These are phyloP conservation scores for Eudorcas thomsonii DNA, from an alignment of 2,113 vertebrate species.

Conservation along the genomic window DNA sequence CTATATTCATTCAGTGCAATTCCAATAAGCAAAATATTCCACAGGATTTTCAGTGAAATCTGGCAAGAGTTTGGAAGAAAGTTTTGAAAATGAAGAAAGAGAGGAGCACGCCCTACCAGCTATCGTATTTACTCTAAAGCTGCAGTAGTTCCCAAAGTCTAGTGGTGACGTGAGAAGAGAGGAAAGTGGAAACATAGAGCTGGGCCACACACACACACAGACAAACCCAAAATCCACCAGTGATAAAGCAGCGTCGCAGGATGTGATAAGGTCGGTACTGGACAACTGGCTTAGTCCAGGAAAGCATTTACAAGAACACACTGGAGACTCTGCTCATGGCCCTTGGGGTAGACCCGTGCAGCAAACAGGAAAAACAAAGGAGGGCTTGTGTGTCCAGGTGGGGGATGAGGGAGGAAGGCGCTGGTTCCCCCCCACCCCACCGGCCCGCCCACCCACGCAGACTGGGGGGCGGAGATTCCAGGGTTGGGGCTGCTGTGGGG, in stretches of 20 bases:
- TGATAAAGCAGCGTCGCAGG: not conserved
- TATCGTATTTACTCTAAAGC: accelerated
- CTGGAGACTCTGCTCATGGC: accelerated
- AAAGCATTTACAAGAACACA: not conserved
- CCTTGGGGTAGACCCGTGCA: accelerated
- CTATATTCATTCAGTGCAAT: not conserved
- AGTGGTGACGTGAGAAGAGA: accelerated
- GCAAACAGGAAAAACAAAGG: not conserved
- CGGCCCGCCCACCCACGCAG: not conserved
- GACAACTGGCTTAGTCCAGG: too few species aligned
- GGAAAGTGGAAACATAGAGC: not conserved
- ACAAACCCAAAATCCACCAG: accelerated
- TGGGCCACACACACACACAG: not conserved
- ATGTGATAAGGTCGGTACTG: accelerated
- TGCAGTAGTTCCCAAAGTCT: not conserved
- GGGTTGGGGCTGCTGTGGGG: not conserved
- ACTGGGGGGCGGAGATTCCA: not conserved
- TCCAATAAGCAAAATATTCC: not conserved
- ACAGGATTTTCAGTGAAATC: not conserved
- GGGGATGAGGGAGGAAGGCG: too few species aligned
- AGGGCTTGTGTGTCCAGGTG: not conserved
- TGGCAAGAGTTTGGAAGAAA: not conserved
- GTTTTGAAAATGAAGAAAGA: not conserved
- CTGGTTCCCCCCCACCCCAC: not conserved
- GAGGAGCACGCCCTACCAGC: not conserved